Evolutionary conservation across 30 jellyfish, hydroid and myxozoan species (phyloP).

Genomic region (Hydractinia symbiolongicarpus): DNA sequence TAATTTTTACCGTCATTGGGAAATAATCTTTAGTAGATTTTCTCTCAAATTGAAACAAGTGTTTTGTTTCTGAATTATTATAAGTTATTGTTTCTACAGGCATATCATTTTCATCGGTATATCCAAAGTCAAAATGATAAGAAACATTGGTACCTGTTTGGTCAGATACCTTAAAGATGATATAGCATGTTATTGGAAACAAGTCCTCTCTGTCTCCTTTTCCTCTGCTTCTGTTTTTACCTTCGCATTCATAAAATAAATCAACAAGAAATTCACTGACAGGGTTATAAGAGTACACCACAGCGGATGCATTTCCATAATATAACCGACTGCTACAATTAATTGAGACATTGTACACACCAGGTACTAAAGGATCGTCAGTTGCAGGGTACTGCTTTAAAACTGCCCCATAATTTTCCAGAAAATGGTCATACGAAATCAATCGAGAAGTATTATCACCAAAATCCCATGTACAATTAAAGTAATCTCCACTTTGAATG

Average conservation of each 20-base stretch:
- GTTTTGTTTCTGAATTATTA: background rate
- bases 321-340: constrained; percentile 57
- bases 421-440: background rate
- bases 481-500: constrained; percentile 52
- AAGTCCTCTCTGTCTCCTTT: constrained; percentile 49
- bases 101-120: background rate
- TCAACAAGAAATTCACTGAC: constrained; percentile 35
- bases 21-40: background rate
- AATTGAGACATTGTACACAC: constrained; percentile 38
- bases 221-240: constrained; percentile 38
- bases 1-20: background rate
- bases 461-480: constrained; percentile 49
- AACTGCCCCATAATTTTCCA: constrained; percentile 2
- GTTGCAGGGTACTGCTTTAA: constrained; percentile 36
- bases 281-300: constrained; percentile 34
- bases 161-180: constrained; percentile 3
- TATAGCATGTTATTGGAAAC: background rate
- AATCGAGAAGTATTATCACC: constrained; percentile 13
- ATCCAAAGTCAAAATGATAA: constrained; percentile 7
- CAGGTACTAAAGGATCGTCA: constrained; percentile 28
- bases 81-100: background rate
- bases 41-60: background rate
- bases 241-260: constrained; percentile 43
- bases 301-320: constrained; percentile 33
- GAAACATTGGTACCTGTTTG: constrained; percentile 18